A percentile compares a stretch with the other conserved stretches of the same genome.
phyloP scores from a whole-genome alignment of 1,140 invertebrate species.

The Daktulosphaira vitifoliae region DNA sequence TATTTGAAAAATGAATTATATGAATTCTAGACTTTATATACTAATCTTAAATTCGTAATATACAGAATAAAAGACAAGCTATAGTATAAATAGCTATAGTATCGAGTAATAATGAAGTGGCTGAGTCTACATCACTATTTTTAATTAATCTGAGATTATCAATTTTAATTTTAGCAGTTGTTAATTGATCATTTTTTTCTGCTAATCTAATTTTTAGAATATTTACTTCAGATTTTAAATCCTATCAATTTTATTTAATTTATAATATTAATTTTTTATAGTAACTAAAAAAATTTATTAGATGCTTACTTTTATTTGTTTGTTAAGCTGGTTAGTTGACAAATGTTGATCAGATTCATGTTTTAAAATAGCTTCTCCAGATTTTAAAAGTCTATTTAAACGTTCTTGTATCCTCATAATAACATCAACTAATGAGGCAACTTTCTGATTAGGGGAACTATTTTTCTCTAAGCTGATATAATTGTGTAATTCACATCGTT shows the following conservation, averaged over 20 bases:
- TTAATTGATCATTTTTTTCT: slow-evolving; percentile 22
- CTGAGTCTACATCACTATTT: slow-evolving; percentile 3
- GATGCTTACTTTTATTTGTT: slow-evolving; percentile 10
- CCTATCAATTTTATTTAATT: neutral
- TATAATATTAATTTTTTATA: neutral
- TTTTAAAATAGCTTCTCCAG: slow-evolving; percentile 27
- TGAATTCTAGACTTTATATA: no score
- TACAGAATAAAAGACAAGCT: no score
- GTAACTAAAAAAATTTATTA: neutral
- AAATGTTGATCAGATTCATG: slow-evolving; percentile 22
- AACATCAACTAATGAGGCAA: slow-evolving; percentile 23
- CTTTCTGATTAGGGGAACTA: slow-evolving; percentile 20
- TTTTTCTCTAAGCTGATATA: slow-evolving; percentile 19
- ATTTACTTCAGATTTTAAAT: slow-evolving; percentile 9
- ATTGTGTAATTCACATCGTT: slow-evolving; percentile 18
- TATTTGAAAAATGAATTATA: no score
- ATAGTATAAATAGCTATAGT: slow-evolving; percentile 11
- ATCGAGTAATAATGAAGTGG: slow-evolving; percentile 3
- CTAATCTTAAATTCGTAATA: no score
- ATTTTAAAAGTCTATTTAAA: slow-evolving; percentile 28
- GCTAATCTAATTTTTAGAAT: slow-evolving; percentile 9
- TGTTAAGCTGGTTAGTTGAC: neutral
- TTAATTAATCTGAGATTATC: slow-evolving; percentile 17
- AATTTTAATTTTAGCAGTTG: slow-evolving; percentile 23
- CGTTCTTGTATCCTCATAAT: slow-evolving; percentile 22